Percentiles rank a stretch among this genome's conserved stretches.
These are phyloP conservation scores for Pristionchus mayeri DNA, from an alignment of 2,888 invertebrate genomes.

Conservation along the genomic window DNA sequence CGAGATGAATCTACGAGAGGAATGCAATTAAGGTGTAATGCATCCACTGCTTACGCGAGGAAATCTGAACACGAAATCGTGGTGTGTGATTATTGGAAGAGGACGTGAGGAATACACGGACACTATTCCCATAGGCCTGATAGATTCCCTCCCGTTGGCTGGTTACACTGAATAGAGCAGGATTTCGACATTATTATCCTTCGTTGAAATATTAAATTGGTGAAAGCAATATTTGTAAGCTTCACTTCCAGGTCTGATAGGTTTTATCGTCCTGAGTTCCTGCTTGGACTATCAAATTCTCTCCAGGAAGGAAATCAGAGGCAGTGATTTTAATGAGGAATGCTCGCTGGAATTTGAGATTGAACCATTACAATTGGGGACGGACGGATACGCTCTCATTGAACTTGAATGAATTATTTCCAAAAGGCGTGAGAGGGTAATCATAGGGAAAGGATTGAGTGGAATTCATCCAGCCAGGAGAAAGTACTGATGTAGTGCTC, in stretches of 20 bases:
- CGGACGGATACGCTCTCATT: neutral
- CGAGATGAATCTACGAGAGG: neutral
- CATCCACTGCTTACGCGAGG: neutral
- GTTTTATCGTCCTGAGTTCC: conserved; percentile 25
- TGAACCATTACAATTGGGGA: neutral
- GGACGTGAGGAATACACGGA: conserved; percentile 16
- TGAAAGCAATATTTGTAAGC: neutral
- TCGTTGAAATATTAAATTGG: no score
- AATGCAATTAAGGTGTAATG: neutral
- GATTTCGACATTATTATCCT: no score
- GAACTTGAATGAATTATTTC: conserved; percentile 21
- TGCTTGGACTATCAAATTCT: neutral
- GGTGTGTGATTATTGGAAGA: neutral
- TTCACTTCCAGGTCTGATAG: neutral
- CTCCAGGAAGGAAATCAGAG: neutral
- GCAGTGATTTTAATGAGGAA: neutral
- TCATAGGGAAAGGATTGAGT: conserved; percentile 20
- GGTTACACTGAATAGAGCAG: neutral
- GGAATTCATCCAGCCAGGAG: conserved; percentile 23
- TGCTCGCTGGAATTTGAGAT: neutral
- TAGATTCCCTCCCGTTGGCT: neutral
- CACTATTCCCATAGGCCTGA: conserved; percentile 13
- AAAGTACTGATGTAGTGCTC: neutral
- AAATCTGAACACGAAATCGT: conserved; percentile 12
- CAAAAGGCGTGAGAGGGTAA: neutral